Evolutionary conservation across 2,797 vertebrate genomes (phyloP).

Genomic region (Gallinago nigripennis): DNA sequence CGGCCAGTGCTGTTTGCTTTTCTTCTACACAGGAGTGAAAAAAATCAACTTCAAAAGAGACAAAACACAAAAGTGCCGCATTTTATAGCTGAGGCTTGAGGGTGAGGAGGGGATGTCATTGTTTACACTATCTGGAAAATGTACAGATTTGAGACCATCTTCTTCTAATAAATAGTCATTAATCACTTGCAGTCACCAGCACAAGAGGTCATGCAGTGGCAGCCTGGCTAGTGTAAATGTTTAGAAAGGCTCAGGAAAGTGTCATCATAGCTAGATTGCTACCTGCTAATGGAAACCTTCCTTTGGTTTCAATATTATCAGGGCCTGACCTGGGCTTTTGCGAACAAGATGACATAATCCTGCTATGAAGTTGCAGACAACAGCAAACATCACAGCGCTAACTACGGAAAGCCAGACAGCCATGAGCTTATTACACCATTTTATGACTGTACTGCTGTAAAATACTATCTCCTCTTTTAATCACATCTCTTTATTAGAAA

Average conservation of each 20-base stretch:
- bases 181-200: conserved; percentile 14
- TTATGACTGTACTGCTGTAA: background rate
- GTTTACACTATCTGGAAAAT: background rate
- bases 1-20: background rate
- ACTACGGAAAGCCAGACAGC: background rate
- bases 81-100: background rate
- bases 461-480: background rate
- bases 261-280: background rate
- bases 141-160: background rate
- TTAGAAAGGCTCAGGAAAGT: background rate
- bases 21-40: background rate
- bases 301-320: background rate
- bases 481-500: background rate
- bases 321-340: background rate
- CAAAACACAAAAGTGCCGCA: fast-evolving
- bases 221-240: background rate
- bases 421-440: background rate
- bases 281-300: background rate
- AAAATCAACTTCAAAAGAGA: background rate
- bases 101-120: background rate
- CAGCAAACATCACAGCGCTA: background rate
- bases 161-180: conserved; percentile 14
- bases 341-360: background rate
- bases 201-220: background rate
- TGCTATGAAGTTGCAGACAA: background rate